Evolutionary conservation across 2,113 vertebrate species (phyloP).

Genomic region (Passer montanus): DNA sequence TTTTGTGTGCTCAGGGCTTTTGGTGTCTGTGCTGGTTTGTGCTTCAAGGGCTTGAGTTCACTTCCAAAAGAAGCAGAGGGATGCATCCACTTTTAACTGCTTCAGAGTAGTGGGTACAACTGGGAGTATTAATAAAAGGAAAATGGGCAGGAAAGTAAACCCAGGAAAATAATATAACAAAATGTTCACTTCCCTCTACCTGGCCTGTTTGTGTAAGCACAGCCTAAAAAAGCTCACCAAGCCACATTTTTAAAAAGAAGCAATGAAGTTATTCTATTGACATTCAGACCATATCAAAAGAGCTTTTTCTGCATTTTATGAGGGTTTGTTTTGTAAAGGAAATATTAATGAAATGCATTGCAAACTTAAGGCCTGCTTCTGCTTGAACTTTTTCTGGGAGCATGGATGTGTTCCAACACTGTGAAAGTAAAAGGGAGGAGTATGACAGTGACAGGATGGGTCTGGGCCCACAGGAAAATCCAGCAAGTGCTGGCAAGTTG

Average conservation of each 20-base stretch:
- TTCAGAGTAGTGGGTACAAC: neutral
- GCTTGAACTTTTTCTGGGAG: neutral
- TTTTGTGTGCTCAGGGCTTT: neutral
- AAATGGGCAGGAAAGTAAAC: neutral
- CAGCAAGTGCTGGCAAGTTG: neutral
- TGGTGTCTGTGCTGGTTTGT: neutral
- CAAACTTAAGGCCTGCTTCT: neutral
- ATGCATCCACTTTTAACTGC: neutral
- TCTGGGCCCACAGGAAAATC: slow-evolving; percentile 30
- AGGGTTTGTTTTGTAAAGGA: neutral
- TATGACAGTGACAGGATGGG: neutral
- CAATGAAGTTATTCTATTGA: neutral
- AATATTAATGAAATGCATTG: slow-evolving; percentile 1
- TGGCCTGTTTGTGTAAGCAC: neutral
- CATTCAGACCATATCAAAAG: neutral
- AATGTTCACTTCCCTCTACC: neutral
- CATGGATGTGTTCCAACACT: neutral
- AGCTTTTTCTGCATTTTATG: neutral
- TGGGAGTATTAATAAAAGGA: neutral
- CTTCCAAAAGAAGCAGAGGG: neutral
- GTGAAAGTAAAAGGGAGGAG: neutral
- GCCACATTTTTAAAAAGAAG: neutral
- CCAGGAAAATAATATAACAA: neutral
- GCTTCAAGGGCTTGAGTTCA: neutral
- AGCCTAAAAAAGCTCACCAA: neutral